Evolutionary conservation across 2,797 vertebrate genomes (phyloP), one percentile per base, ranked within the genome.

Genomic region (Aplochiton taeniatus): DNA sequence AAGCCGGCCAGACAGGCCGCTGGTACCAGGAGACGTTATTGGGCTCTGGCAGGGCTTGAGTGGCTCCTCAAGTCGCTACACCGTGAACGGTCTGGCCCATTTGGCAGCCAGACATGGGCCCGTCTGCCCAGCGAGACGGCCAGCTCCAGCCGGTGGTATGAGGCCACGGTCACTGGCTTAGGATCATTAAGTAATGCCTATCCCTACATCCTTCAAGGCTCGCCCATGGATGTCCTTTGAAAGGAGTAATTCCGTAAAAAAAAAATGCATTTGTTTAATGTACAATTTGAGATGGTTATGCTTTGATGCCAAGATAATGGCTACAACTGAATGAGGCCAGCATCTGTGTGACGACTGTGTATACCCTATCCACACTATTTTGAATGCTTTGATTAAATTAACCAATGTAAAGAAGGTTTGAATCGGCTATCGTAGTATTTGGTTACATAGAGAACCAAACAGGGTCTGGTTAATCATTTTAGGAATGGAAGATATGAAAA

Each of bases 1-100:
- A 87, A 76, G 79, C 80, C 79, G 78, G 80, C 77, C 86, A 88
- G 85, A 83, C 82, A 77, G 82, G 80, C 83, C 80, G 81, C 81
- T 84, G 67, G 58, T 75, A 82, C 75, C 71, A 83, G 79, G 77
- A 79, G 80, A n/a, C 61, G 69, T 78, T 83, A 74, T 87, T 79
- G 78, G 81, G 77, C 83, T 83, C 65, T 31, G 74, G 58, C 76
- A 78, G 69, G 76, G 73, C 84, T 83, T 85, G 84, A 88, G 83
- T 83, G 74, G 73, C 58, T 87, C 82, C 80, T 88, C 79, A 78
- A n/a, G 78, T 82, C 81, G 81, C 83, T 81, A 76, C 70, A 80
- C 78, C 61, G 67, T 61, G 70, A 73, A 84, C 81, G 83, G 82
- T 86, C 82, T 60, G 74, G 77, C 74, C 77, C 77, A 77, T 89